Evolutionary conservation across 2,113 vertebrate species (phyloP).

Genomic region (Oenanthe melanoleuca): DNA sequence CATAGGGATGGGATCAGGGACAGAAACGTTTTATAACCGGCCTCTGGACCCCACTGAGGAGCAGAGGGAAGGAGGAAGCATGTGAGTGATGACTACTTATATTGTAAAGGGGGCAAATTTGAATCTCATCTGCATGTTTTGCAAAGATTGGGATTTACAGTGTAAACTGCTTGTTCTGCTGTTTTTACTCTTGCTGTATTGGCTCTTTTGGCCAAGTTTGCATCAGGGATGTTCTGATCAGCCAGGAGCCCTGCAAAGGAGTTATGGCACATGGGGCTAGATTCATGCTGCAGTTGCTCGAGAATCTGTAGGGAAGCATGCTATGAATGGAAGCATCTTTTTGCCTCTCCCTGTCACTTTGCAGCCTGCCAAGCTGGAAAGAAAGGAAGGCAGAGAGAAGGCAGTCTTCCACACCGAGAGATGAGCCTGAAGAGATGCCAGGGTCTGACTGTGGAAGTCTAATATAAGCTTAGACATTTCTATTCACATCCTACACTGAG

Average conservation of each 20-base stretch:
- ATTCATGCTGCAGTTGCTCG: background rate
- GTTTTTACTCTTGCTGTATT: background rate
- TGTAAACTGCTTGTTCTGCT: background rate
- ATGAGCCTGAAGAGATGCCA: background rate
- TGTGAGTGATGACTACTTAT: background rate
- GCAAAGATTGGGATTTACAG: background rate
- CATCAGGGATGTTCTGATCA: background rate
- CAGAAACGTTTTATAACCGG: slow-evolving; percentile 36
- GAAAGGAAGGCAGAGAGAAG: background rate
- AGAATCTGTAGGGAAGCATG: background rate
- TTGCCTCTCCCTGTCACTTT: background rate
- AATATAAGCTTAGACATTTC: background rate
- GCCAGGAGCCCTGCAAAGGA: background rate
- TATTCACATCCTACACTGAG: background rate
- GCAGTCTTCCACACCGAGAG: background rate
- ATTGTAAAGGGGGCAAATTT: background rate
- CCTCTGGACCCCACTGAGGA: background rate
- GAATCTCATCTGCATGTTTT: slow-evolving; percentile 28
- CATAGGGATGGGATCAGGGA: background rate
- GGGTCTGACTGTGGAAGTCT: background rate
- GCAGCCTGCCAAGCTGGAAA: background rate
- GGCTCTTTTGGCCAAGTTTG: background rate
- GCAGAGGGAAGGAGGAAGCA: background rate
- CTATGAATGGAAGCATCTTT: background rate
- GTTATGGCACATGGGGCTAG: background rate